These are phyloP conservation scores for Galaxea fascicularis DNA, from an alignment of 92 coral and sea anemone genomes.

Conservation along the genomic window DNA sequence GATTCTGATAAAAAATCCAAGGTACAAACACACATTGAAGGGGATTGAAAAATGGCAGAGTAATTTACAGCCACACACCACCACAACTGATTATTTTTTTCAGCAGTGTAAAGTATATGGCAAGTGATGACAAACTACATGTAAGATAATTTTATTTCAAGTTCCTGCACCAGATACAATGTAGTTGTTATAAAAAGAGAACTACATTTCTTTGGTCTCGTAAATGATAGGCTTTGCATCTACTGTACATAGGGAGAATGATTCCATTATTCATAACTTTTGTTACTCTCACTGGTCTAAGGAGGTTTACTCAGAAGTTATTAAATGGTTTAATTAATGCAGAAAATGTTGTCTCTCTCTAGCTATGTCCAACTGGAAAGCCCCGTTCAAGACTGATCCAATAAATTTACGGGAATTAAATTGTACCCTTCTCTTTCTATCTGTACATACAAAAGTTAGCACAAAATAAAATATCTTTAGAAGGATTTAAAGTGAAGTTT, in stretches of 20 bases:
- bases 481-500: not conserved
- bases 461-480: too few relatives aligned
- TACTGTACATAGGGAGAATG: not conserved
- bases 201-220: not conserved
- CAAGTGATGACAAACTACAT: constrained; percentile 3
- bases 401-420: not conserved
- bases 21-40: not conserved
- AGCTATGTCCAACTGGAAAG: not conserved
- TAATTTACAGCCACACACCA: not conserved
- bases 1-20: not conserved
- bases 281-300: not conserved
- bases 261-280: not conserved
- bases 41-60: constrained; percentile 10
- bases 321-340: not conserved
- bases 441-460: too few relatives aligned
- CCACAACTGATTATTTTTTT: not conserved
- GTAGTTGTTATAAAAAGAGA: constrained; percentile 1
- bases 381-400: not conserved
- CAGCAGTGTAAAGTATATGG: not conserved
- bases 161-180: not conserved
- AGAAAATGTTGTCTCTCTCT: not conserved
- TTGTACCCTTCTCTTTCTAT: not conserved
- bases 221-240: not conserved
- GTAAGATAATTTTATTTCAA: not conserved
- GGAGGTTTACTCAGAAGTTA: constrained; percentile 2